These are phyloP conservation scores for Drosophila ogumai DNA, from an alignment of 1,140 invertebrate genomes.

Conservation along the genomic window DNA sequence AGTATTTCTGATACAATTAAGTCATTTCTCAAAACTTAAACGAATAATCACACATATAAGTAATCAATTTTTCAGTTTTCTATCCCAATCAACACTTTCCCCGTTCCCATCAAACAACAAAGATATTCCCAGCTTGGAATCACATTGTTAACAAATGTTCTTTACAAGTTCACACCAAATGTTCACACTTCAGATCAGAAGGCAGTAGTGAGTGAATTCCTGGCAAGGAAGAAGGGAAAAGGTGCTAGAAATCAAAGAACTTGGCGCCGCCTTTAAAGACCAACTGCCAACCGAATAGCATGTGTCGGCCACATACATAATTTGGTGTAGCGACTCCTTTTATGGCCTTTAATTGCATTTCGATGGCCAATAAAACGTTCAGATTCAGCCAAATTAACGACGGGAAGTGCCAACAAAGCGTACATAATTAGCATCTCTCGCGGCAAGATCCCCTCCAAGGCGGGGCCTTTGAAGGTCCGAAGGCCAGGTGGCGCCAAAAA, in stretches of 20 bases:
- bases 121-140: constrained; percentile 1
- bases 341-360: constrained; percentile 77
- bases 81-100: constrained; percentile 9
- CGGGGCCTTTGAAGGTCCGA: constrained; percentile 49
- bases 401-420: constrained; percentile 68
- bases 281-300: constrained; percentile 14
- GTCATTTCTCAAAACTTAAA: not conserved
- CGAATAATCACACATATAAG: not conserved
- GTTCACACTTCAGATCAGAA: constrained; percentile 61
- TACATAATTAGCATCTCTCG: constrained; percentile 70
- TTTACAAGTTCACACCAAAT: constrained; percentile 73
- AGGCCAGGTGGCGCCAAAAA: constrained; percentile 50
- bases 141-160: constrained; percentile 44
- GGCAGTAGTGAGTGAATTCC: constrained; percentile 1
- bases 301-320: constrained; percentile 40
- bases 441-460: constrained; percentile 16
- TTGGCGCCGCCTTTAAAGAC: constrained; percentile 53
- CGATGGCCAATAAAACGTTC: constrained; percentile 75
- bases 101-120: not conserved
- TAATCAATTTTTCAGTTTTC: not conserved
- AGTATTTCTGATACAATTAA: not conserved
- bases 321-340: constrained; percentile 40
- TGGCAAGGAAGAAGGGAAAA: constrained; percentile 16
- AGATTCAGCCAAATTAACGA: constrained; percentile 65
- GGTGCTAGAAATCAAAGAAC: constrained; percentile 74